These are phyloP conservation scores for Drosophila meridionalis DNA, from an alignment of 2,888 invertebrate genomes.

Conservation along the genomic window DNA sequence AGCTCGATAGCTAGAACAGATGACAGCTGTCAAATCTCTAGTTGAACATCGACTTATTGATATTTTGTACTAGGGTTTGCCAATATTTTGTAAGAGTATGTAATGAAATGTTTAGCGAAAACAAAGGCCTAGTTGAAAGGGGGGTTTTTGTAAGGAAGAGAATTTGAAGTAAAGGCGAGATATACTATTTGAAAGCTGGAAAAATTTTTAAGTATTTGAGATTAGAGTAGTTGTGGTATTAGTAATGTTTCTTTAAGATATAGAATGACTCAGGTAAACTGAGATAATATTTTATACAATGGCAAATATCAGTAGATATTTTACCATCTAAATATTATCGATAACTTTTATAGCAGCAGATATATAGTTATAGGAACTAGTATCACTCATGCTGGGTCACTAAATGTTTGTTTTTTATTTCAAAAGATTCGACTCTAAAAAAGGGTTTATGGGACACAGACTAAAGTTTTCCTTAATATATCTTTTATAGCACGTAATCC, in stretches of 20 bases:
- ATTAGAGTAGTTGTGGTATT: too few species aligned
- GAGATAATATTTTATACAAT: background rate
- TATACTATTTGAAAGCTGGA: background rate
- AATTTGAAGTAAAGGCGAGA: background rate
- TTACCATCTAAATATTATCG: too few species aligned
- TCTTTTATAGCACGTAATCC: background rate
- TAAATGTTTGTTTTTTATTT: background rate
- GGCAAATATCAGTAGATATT: background rate
- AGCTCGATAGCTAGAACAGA: background rate
- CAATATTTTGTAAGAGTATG: slow-evolving; percentile 3
- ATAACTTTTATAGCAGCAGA: background rate
- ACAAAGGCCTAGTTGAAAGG: background rate
- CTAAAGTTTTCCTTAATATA: background rate
- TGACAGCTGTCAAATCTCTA: slow-evolving; percentile 53
- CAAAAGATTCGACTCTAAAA: background rate
- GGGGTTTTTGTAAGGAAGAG: too few species aligned
- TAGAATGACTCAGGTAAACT: too few species aligned
- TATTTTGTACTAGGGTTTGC: slow-evolving; percentile 12
- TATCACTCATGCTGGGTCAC: background rate
- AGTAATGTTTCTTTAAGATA: too few species aligned
- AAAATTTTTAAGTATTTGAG: background rate
- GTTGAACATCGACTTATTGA: slow-evolving; percentile 49
- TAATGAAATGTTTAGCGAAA: slow-evolving; percentile 20
- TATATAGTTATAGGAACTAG: background rate
- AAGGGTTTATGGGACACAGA: background rate